Conservation (phyloP, 2,113 vertebrate genomes). For the Desmodus rotundus region DNA sequence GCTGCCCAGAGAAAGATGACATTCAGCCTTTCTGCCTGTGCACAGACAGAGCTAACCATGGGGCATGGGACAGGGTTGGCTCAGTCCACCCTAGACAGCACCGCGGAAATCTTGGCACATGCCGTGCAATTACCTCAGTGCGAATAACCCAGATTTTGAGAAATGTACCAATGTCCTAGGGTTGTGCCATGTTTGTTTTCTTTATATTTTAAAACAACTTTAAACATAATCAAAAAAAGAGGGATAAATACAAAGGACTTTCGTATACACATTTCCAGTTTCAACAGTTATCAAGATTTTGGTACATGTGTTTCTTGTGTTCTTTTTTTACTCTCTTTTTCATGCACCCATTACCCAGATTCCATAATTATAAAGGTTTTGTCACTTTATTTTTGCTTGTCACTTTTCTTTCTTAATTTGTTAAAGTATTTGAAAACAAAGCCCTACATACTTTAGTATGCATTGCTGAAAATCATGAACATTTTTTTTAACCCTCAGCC, state of each 20-base stretch:
- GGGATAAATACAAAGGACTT: background rate
- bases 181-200: background rate
- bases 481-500: background rate
- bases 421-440: background rate
- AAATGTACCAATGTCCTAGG: background rate
- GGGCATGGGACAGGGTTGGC: rapidly evolving
- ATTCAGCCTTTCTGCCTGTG: background rate
- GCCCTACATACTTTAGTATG: background rate
- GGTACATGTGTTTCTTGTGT: background rate
- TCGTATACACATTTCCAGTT: background rate
- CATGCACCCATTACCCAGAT: background rate
- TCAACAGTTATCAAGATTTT: background rate
- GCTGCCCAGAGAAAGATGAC: background rate
- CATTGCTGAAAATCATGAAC: background rate
- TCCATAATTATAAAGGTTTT: background rate
- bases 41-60: background rate
- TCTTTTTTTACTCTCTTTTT: background rate
- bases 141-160: background rate
- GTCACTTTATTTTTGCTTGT: background rate
- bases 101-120: rapidly evolving
- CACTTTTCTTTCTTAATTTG: background rate
- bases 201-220: background rate
- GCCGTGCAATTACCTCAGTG: background rate
- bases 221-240: background rate
- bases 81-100: rapidly evolving